Conservation (phyloP, 2,888 invertebrate genomes). For the Hoplodrina ambigua region DNA sequence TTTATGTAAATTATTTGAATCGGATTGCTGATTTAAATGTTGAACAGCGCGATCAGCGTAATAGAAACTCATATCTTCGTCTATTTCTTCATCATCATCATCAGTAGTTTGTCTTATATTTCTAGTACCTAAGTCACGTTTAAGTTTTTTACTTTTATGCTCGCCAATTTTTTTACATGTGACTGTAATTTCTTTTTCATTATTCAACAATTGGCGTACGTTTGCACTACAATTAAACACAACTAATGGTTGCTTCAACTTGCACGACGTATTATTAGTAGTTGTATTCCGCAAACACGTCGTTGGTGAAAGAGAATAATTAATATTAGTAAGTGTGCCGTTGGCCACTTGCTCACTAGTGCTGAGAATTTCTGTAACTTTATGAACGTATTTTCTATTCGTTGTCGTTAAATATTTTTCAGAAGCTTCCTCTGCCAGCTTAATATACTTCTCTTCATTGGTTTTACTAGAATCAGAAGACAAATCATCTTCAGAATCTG, state of each 20-base stretch:
- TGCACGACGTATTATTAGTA: constrained; percentile 55
- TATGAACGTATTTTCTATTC: constrained; percentile 74
- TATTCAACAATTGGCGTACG: constrained; percentile 17
- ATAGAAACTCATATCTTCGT: constrained; percentile 78
- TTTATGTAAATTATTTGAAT: constrained; percentile 79
- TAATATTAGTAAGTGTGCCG: constrained; percentile 83
- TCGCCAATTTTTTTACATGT: constrained; percentile 39
- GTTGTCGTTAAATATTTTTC: constrained; percentile 55
- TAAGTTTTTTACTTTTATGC: constrained; percentile 18
- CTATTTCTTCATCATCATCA: constrained; percentile 74
- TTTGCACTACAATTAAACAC: constrained; percentile 62
- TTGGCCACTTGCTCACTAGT: constrained; percentile 88
- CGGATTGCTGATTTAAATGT: constrained; percentile 71
- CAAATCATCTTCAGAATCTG: constrained; percentile 18
- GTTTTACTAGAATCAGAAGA: background rate
- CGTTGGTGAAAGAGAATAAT: constrained; percentile 68
- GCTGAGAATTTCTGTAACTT: constrained; percentile 74
- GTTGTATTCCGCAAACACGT: constrained; percentile 61
- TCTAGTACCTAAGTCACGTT: constrained; percentile 44
- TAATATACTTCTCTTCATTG: constrained; percentile 12
- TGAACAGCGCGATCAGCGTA: constrained; percentile 79
- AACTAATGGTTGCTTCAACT: constrained; percentile 58
- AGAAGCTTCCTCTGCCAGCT: constrained; percentile 51
- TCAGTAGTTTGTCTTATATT: constrained; percentile 68
- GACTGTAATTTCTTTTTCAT: constrained; percentile 53